Evolutionary conservation across 2,888 invertebrate species (phyloP).

Genomic region (Lepidochrysops patricia): DNA sequence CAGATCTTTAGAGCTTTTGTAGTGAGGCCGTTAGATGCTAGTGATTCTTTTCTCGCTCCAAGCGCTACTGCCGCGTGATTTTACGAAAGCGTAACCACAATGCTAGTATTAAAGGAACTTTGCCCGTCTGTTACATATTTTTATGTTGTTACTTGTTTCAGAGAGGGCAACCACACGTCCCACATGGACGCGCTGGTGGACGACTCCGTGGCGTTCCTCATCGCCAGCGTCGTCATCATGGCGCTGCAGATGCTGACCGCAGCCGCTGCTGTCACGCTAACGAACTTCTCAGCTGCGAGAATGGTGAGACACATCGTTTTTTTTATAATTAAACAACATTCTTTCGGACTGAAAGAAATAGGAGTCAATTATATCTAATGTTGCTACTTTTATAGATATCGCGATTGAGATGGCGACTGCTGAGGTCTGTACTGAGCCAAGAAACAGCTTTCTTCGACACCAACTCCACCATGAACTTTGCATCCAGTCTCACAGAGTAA

Average conservation of each 20-base stretch:
- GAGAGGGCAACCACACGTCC: constrained; percentile 47
- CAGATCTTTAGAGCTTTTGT: too few species aligned
- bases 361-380: too few species aligned
- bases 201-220: constrained; percentile 69
- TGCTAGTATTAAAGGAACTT: too few species aligned
- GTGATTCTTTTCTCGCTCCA: too few species aligned
- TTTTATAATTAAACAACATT: too few species aligned
- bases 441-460: constrained; percentile 84
- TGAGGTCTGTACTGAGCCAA: constrained; percentile 79
- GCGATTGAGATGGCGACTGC: constrained; percentile 74
- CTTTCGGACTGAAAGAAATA: too few species aligned
- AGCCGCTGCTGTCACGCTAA: constrained; percentile 65
- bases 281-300: constrained; percentile 70
- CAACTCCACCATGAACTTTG: constrained; percentile 78
- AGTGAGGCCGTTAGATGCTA: too few species aligned
- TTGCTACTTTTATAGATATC: constrained; percentile 51
- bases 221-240: constrained; percentile 64
- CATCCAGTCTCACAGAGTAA: constrained; percentile 81
- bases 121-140: constrained; percentile 26
- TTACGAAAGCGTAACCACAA: too few species aligned
- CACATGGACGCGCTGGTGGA: constrained; percentile 72
- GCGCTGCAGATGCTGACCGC: constrained; percentile 63
- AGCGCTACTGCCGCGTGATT: too few species aligned
- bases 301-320: constrained; percentile 38
- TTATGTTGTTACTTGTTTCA: constrained; percentile 26